These are phyloP conservation scores for Caenorhabditis doughertyi DNA, from an alignment of 2,888 invertebrate genomes.

Conservation along the genomic window DNA sequence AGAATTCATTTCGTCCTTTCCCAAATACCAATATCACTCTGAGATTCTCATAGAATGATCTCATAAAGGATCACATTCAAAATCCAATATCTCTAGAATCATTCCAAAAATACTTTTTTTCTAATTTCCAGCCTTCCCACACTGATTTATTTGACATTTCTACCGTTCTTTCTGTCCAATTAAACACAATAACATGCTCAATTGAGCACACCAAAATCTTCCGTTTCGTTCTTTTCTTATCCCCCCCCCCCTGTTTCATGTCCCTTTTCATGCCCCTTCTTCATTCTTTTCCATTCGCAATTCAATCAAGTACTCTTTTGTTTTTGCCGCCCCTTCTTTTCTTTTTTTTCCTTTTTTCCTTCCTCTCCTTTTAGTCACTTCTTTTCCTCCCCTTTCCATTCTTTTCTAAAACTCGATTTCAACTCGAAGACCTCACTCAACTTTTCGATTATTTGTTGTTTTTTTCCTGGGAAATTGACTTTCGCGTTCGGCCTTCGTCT, in stretches of 20 bases:
- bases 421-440: constrained; percentile 24
- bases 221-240: constrained; percentile 4
- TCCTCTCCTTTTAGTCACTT: constrained; percentile 28
- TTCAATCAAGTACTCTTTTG: constrained; percentile 58
- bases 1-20: neutral
- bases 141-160: neutral
- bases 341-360: neutral
- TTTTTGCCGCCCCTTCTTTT: constrained; percentile 38
- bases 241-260: constrained; percentile 10
- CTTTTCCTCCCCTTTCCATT: neutral
- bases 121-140: no score
- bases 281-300: constrained; percentile 32
- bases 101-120: no score
- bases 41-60: neutral
- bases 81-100: no score
- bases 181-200: neutral
- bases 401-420: constrained; percentile 51
- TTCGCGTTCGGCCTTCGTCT: constrained; percentile 37
- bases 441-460: constrained; percentile 60
- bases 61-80: no score
- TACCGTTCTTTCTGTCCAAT: no score
- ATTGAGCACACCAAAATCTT: neutral
- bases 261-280: constrained; percentile 7
- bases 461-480: constrained; percentile 55
- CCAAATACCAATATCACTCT: neutral